Evolutionary conservation across 2,797 vertebrate genomes (phyloP), one percentile per base, ranked within the genome.

Genomic region (Eulemur albifrons): DNA sequence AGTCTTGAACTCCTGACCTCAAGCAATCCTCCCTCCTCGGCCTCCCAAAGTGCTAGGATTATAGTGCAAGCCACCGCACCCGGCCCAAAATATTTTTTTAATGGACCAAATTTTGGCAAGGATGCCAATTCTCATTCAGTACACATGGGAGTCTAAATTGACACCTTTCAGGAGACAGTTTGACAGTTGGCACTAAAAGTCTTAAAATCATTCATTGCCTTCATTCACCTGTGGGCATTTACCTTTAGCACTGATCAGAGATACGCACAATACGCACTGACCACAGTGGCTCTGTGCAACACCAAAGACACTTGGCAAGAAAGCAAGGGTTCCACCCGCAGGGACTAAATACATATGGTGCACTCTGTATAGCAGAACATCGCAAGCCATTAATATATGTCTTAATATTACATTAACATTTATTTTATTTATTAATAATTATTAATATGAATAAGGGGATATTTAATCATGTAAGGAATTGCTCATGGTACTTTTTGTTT

Each of bases 261-360:
- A 82, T 17, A 18, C 27, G 11, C 4, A 23, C n/a, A 65, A 70
- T 4, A 35, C 30, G 48, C 21, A n/a, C 13, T 48, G 1, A 6
- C n/a, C 61, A 9, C 11, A 23, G 8, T n/a, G 21, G 3, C 14
- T 21, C 18, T 18, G 7, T 11, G 9, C 21, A 30, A 40, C 54
- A n/a, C 70, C 11, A 50, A 50, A 50, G 32, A 18, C 57, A 38
- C 43, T 0, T 2, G 2, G 20, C 76, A 70, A 59, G 40, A 48
- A 70, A 25, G n/a, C 25, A 2, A 18, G 69, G 8, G 35, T 65
- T 61, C n/a, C 75, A 2, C 7, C 4, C 4, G 14, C 23, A 5
- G 1, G 5, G 43, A 35, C 0, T 27, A 4, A 38, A 50, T 11
- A 50, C 7, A 32, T 1, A 65, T 0, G 7, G 21, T 0, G 30